phyloP scores from a whole-genome alignment of 64 coral and sea anemone species.

The Montipora sp. region DNA sequence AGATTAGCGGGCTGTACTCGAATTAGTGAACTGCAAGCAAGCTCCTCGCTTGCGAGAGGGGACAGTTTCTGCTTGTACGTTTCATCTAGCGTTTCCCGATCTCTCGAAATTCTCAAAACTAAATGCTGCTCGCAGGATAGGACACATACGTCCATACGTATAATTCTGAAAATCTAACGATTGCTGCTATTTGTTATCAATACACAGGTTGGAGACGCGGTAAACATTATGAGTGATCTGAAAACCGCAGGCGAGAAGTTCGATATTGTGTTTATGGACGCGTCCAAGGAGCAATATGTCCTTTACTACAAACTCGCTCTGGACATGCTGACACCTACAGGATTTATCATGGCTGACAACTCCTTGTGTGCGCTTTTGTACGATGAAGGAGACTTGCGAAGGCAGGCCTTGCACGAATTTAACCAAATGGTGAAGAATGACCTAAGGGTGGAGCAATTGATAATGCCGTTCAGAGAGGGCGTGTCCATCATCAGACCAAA shows the following conservation, averaged over 20 bases:
- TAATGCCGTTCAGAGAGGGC: conserved; percentile 71
- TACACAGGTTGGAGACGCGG: conserved; percentile 49
- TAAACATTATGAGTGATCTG: conserved; percentile 43
- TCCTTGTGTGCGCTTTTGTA: conserved; percentile 66
- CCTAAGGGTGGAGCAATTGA: conserved; percentile 56
- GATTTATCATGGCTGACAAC: conserved; percentile 72
- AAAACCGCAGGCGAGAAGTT: conserved; percentile 54
- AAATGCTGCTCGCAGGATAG: no score
- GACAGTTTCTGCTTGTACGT: no score
- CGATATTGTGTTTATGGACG: conserved; percentile 74
- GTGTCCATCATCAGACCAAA: conserved; percentile 59
- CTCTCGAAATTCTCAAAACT: no score
- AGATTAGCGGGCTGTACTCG: no score
- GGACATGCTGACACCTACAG: conserved; percentile 42
- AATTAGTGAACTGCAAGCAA: no score
- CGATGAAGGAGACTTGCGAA: conserved; percentile 51
- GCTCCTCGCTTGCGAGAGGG: no score
- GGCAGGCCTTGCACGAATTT: conserved; percentile 67
- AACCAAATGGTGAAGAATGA: conserved; percentile 76
- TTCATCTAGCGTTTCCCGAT: no score
- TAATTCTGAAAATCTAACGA: no score
- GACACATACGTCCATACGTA: not conserved
- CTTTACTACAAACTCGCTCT: conserved; percentile 67
- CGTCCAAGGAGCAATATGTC: conserved; percentile 60
- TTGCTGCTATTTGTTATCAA: no score